Percentiles rank a stretch among this genome's conserved stretches.
These are phyloP conservation scores for Strix uralensis DNA, from an alignment of 2,113 vertebrate species.

Conservation along the genomic window DNA sequence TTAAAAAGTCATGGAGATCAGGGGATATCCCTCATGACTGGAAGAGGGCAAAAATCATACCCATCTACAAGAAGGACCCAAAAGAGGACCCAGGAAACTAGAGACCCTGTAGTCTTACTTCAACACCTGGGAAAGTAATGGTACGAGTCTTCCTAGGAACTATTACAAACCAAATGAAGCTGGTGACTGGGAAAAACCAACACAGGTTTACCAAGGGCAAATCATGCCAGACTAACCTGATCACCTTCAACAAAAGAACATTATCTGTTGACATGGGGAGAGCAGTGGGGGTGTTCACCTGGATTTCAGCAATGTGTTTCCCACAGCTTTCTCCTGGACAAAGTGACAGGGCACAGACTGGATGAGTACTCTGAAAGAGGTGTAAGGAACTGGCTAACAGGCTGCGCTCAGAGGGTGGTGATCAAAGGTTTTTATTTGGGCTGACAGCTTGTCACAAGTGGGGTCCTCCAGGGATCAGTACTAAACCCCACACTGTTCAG, in stretches of 20 bases:
- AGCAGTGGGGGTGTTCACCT: not conserved
- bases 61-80: not conserved
- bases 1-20: not conserved
- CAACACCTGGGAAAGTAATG: not conserved
- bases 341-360: not conserved
- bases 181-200: not conserved
- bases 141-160: not conserved
- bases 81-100: not conserved
- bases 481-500: not conserved
- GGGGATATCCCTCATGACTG: not conserved
- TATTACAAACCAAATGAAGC: not conserved
- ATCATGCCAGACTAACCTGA: not conserved
- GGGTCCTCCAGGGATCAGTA: accelerated
- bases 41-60: not conserved
- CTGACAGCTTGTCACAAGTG: not conserved
- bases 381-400: not conserved
- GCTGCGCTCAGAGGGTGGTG: too few species aligned
- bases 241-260: not conserved
- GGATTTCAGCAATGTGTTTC: not conserved
- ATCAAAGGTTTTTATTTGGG: not conserved
- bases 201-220: not conserved
- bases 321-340: not conserved
- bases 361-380: not conserved
- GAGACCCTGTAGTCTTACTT: not conserved
- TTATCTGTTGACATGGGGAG: not conserved